Percentiles rank a stretch among this genome's conserved stretches.
These are phyloP conservation scores for Jacana jacana DNA, from an alignment of 2,113 vertebrate genomes.

Conservation along the genomic window DNA sequence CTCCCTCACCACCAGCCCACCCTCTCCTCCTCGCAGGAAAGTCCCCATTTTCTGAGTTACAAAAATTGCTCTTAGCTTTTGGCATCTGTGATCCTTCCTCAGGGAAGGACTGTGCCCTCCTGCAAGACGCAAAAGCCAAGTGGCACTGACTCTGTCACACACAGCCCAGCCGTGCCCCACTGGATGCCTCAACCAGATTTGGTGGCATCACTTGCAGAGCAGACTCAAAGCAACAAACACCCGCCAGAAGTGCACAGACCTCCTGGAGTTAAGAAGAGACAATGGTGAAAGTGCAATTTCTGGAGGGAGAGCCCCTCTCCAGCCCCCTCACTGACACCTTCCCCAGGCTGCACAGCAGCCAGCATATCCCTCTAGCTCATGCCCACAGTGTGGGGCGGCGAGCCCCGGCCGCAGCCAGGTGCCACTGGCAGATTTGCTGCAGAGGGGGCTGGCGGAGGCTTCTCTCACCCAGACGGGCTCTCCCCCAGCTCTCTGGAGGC, in stretches of 20 bases:
- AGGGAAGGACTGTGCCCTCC: neutral
- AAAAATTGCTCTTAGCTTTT: neutral
- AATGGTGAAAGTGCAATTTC: neutral
- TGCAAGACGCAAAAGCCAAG: neutral
- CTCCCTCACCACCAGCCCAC: neutral
- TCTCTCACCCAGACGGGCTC: neutral
- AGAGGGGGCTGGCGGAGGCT: neutral
- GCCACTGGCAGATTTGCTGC: neutral
- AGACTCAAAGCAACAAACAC: neutral
- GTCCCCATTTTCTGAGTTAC: neutral
- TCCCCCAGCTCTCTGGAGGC: neutral
- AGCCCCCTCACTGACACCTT: neutral
- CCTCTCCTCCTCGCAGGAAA: neutral
- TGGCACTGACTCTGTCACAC: too few relatives aligned
- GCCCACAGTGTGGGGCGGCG: neutral
- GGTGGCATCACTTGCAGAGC: neutral
- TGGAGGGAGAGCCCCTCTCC: neutral
- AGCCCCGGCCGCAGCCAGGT: neutral
- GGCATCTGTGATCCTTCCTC: neutral
- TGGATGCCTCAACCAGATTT: neutral
- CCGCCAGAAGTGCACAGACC: neutral
- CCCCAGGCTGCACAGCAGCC: neutral
- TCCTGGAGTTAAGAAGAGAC: neutral
- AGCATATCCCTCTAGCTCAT: neutral
- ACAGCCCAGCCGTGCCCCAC: neutral